Evolutionary conservation across 2,888 invertebrate genomes (phyloP), one percentile per base, ranked within the genome.

Genomic region (Aricia artaxerxes): DNA sequence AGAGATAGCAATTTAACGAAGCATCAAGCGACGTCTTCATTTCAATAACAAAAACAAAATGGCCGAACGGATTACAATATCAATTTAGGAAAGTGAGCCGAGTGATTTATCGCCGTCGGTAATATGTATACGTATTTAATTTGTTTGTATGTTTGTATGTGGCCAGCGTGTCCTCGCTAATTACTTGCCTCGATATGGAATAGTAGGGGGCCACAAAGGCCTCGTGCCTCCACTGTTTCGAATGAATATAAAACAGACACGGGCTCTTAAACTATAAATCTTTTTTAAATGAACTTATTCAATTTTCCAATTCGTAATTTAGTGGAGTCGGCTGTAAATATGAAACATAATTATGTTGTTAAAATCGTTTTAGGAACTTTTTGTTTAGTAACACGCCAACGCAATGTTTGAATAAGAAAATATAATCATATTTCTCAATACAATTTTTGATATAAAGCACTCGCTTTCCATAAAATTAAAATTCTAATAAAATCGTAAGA

Each of bases 51-150:
- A 91, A 88, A 93, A 89, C 88, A 92, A 90, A 88, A 90, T 86
- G 84, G 60, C 73, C 40, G 83, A 88, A 87, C 90, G 91, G 91
- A 94, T 94, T 94, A 94, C 92, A 94, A 94, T 94, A 94, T 94
- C 94, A 94, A 94, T 94, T 94, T 94, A 94, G 93, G 90, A 93
- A 94, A 94, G 93, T 94, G 93, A 91, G 91, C 84, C 88, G 86
- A 87, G 87, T 93, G 94, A 94, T 94, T 94, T 94, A 94, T 94
- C 90, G 89, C 87, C 53, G 82, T 89, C 89, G 91, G 92, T 92
- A 91, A 64, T 64, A 11, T 69, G 16, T 35, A 69, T 69, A 69
- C 35, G 69, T 38, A 69, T 69, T 69, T 69, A 69, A 35, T 69
- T 38, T 91, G 69, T 69, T 72, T 72, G 78, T 72, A 61, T 49